A percentile compares a stretch with the other conserved stretches of the same genome.
Evolutionary conservation across 2,797 vertebrate species (phyloP).

Genomic region (Amniataba percoides): DNA sequence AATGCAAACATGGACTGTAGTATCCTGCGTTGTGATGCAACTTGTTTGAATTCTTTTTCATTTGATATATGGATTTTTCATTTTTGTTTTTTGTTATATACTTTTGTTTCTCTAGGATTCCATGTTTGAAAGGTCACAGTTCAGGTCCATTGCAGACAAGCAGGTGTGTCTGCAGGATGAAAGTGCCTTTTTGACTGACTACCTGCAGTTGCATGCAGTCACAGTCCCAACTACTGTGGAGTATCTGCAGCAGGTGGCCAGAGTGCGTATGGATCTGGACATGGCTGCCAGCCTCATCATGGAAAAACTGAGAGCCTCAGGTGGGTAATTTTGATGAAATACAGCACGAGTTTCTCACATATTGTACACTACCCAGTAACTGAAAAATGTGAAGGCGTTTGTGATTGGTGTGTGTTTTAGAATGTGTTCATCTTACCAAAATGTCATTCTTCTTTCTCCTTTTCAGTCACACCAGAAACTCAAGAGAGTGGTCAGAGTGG

Average conservation of each 20-base stretch:
- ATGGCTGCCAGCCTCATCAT: constrained; percentile 84
- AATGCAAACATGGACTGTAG: neutral
- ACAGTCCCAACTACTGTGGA: constrained; percentile 80
- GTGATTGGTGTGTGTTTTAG: neutral
- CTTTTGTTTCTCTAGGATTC: constrained; percentile 87
- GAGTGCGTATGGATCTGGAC: constrained; percentile 89
- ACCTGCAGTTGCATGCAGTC: constrained; percentile 33
- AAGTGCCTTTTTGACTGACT: constrained; percentile 81
- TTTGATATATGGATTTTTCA: neutral
- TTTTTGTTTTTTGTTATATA: neutral
- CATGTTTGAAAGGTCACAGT: constrained; percentile 88
- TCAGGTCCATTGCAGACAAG: constrained; percentile 65
- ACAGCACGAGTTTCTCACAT: neutral
- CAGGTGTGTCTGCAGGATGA: constrained; percentile 76
- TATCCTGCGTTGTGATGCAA: neutral
- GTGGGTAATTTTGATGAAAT: constrained; percentile 58
- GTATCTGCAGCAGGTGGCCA: constrained; percentile 89
- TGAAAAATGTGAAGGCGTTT: neutral
- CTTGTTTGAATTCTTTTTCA: neutral
- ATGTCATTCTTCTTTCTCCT: neutral
- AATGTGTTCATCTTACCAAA: neutral
- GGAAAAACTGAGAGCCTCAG: constrained; percentile 50
- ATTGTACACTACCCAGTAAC: too few relatives aligned
- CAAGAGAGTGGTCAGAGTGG: constrained; percentile 29
- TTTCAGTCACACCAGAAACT: constrained; percentile 46